Conservation (phyloP, 2,797 vertebrate genomes). For the Cynopterus sphinx region DNA sequence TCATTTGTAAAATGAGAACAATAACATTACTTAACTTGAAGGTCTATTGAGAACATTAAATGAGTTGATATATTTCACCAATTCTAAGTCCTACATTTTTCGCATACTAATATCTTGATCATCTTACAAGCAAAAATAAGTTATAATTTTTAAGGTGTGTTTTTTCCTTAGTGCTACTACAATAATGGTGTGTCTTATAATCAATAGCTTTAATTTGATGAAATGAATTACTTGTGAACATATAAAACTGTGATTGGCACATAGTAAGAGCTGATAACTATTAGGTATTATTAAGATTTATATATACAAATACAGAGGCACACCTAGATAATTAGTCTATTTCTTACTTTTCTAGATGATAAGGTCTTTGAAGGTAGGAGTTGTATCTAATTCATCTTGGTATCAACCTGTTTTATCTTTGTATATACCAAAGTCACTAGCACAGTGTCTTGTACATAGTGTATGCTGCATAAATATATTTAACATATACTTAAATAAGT, state of each 20-base stretch:
- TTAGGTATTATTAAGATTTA: not conserved
- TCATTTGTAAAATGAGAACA: not conserved
- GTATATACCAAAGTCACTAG: not conserved
- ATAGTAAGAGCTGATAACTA: not conserved
- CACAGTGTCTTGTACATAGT: not conserved
- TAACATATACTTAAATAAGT: slow-evolving; percentile 1
- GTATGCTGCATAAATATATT: slow-evolving; percentile 11
- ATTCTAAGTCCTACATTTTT: not conserved
- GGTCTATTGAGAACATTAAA: not conserved
- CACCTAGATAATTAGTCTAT: not conserved
- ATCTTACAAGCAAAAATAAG: not conserved
- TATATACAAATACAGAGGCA: not conserved
- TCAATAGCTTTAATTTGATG: not conserved
- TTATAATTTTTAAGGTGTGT: not conserved
- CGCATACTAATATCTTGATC: not conserved
- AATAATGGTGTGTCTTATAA: not conserved
- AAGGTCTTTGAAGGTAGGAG: not conserved
- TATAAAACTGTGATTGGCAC: not conserved
- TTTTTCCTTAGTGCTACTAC: not conserved
- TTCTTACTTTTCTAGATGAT: not conserved
- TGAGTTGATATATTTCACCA: not conserved
- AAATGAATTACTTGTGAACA: not conserved
- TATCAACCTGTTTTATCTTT: not conserved
- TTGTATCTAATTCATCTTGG: not conserved
- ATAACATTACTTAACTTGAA: not conserved